Evolutionary conservation across 1,140 invertebrate genomes (phyloP), one percentile per base, ranked within the genome.

Genomic region (Achroia grisella): DNA sequence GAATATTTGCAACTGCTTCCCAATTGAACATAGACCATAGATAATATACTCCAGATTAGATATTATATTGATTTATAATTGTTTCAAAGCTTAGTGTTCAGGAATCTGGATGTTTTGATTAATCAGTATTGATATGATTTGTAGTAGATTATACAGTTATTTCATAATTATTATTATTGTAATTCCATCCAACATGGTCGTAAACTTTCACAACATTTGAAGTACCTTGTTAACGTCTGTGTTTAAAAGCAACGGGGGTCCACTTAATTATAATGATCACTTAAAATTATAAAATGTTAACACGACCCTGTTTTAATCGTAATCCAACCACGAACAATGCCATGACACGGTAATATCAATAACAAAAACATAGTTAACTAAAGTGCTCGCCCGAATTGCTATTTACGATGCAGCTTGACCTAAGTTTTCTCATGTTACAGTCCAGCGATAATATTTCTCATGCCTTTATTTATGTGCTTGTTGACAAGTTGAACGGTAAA

Each of bases 331-430:
- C 35, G 45, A 50, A 56, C 44, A 50, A 46, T 46, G 40, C n/a
- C 28, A 33, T 39, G 43, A 45, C 47, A 6, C 35, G 36, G 35
- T 36, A 44, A 44, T 30, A 30, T 48, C 32, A 17, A 28, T 28
- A 29, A 47, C 45, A 39, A 35, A 23, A 13, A 5, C 30, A 23
- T 31, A 36, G n/a, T 29, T 17, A 17, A 56, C 45, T 43, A 51
- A 51, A 62, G 46, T 46, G 48, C 52, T 49, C 17, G 55, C 47
- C 47, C 42, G 57, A 66, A 73, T 65, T 62, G 48, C 41, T 64
- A 66, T 68, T 71, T 68, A 66, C 55, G 55, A 52, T 23, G 17
- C 17, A 23, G 17, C 34, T 30, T 31, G 30, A 60, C 55, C 49
- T 44, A 30, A 45, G 51, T 51, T 44, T 42, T 48, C 50, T 53